Percentiles rank a stretch among this genome's conserved stretches.
phyloP scores from a whole-genome alignment of 2,113 vertebrate species.

The Carassius carassius region DNA sequence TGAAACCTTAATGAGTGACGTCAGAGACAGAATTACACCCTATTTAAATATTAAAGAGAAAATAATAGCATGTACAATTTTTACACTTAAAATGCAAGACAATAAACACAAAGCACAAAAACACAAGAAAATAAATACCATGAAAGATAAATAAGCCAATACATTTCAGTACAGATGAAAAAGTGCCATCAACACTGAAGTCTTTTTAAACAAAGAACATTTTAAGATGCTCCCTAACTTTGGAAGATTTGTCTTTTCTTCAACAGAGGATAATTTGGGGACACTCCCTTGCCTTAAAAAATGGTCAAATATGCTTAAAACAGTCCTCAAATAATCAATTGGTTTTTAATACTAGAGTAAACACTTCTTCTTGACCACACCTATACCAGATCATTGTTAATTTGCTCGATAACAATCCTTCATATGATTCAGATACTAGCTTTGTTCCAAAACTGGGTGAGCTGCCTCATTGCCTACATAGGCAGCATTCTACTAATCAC shows the following conservation, averaged over 20 bases:
- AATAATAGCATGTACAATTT: background rate
- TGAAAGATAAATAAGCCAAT: constrained; percentile 53
- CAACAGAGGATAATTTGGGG: constrained; percentile 25
- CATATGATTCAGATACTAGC: constrained; percentile 36
- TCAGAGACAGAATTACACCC: background rate
- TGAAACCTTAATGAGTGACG: background rate
- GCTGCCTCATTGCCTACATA: background rate
- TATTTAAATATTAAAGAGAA: background rate
- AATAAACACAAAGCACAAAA: constrained; percentile 6
- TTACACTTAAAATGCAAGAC: constrained; percentile 25
- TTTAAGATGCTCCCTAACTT: constrained; percentile 34
- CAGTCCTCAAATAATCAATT: constrained; percentile 13
- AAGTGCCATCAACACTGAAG: constrained; percentile 37
- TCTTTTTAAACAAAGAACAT: constrained; percentile 54
- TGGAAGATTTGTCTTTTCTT: constrained; percentile 38
- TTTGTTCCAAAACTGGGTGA: background rate
- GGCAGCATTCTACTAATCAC: background rate
- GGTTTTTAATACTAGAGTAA: background rate
- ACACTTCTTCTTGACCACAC: constrained; percentile 17
- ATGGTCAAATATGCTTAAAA: constrained; percentile 12
- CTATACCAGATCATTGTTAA: background rate
- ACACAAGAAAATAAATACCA: constrained; percentile 56
- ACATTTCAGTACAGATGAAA: constrained; percentile 43
- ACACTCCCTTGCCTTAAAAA: background rate
- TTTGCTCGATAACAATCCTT: constrained; percentile 37